Base-by-base conservation (phyloP, 1,140 invertebrate species). In the Drosophila tropicalis region DNA sequence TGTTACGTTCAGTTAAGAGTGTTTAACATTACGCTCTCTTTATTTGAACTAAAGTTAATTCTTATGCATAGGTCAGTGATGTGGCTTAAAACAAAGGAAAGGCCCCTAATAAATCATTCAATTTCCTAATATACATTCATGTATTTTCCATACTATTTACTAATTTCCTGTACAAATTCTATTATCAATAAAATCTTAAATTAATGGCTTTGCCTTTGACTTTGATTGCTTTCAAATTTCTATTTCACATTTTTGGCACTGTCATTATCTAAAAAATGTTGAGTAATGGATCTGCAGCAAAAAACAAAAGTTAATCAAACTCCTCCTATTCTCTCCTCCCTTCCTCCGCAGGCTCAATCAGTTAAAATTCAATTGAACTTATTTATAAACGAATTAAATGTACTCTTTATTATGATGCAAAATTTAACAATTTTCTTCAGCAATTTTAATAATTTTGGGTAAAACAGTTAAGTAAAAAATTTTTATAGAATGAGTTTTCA, bases 171-270 rank as follows among this genome's bases (percentile, higher is more conserved):
- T 60, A 40, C 54, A 60, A 76, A 76, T 62, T 69, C 36, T n/a
- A 63, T 76, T 69, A 41, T 76, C 10, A 51, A 22, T 51, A 22
- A 51, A 12, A 51, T 51, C 17, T 22, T 36, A 10, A 55, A 58
- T 63, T 58, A 58, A 76, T 76, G 63, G 73, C 51, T 61, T 70
- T 76, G 47, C 70, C 22, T 44, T 34, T 12, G 39, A 47, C 58
- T 76, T 76, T 64, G 25, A 41, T 17, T 73, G 71, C 13, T 17
- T 34, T 62, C 47, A 57, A 55, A 67, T 64, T 56, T 63, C 55
- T 54, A 57, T 85, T 79, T 54, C 40, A 63, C 70, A 86, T 87
- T 68, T 87, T 70, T 62, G 58, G 76, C 80, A 47, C 65, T 70
- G 79, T 89, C 84, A 86, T 81, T 41, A 34, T 39, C 12, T 57